Percentiles rank a stretch among this genome's conserved stretches.
phyloP scores from a whole-genome alignment of 2,797 vertebrate genomes.

The Prunella strophiata region DNA sequence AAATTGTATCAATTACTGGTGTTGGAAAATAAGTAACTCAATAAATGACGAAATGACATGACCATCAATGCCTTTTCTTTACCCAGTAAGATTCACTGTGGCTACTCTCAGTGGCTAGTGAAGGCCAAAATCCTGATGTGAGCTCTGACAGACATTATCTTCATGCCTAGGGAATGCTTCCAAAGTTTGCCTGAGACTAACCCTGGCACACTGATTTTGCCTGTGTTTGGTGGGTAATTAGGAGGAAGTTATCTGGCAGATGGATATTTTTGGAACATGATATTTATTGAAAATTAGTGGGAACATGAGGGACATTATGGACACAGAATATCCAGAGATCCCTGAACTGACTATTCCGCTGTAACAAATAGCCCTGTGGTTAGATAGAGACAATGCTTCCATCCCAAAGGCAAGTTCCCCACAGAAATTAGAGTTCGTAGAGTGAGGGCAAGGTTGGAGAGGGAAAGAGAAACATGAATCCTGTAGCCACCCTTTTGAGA shows the following conservation, averaged over 20 bases:
- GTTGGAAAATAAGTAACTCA: background rate
- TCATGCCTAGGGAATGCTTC: background rate
- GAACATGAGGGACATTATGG: background rate
- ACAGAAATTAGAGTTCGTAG: background rate
- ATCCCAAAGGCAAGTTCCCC: background rate
- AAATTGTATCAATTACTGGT: background rate
- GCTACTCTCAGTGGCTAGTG: background rate
- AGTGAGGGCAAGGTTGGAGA: background rate
- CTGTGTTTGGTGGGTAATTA: background rate
- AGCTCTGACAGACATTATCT: background rate
- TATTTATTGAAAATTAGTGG: background rate
- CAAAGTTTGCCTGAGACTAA: background rate
- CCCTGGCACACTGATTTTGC: background rate
- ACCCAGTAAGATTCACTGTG: background rate
- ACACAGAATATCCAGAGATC: background rate
- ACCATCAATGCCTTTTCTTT: background rate
- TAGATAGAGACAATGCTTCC: background rate
- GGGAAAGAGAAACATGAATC: background rate
- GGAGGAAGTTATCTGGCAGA: background rate
- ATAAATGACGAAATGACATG: background rate
- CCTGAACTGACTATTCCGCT: background rate
- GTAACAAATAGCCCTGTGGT: background rate
- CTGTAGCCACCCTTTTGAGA: accelerated
- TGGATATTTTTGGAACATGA: background rate
- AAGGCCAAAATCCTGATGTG: background rate